Conservation (phyloP, 2,888 invertebrate species). For the Chloroclystis v-ata region DNA sequence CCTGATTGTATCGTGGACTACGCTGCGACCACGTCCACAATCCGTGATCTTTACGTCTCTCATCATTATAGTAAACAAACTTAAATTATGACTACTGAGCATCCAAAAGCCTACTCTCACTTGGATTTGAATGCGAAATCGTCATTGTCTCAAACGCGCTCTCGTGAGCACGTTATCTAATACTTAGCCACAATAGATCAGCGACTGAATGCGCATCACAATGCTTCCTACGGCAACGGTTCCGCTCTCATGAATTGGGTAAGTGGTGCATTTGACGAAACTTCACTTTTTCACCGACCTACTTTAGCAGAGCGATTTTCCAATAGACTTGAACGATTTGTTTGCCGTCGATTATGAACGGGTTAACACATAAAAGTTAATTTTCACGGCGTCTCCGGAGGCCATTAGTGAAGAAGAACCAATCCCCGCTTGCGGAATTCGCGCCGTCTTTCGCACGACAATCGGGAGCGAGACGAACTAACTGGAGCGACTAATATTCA, state of each 20-base stretch:
- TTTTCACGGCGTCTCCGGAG: constrained; percentile 55
- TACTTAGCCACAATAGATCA: constrained; percentile 60
- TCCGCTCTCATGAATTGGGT: constrained; percentile 75
- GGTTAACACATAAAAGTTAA: constrained; percentile 54
- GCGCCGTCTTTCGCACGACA: constrained; percentile 65
- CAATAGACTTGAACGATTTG: constrained; percentile 48
- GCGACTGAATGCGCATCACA: constrained; percentile 52
- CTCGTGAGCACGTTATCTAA: constrained; percentile 68
- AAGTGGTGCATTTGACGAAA: constrained; percentile 74
- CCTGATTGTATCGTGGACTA: constrained; percentile 55
- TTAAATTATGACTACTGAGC: not conserved
- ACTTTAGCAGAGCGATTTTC: constrained; percentile 53
- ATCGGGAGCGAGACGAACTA: constrained; percentile 66
- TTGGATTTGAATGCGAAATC: constrained; percentile 53
- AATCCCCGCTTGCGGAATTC: constrained; percentile 48
- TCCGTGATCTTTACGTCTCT: constrained; percentile 55
- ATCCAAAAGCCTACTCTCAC: constrained; percentile 49
- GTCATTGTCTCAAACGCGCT: constrained; percentile 61
- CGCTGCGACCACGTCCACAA: constrained; percentile 44
- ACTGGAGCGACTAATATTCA: constrained; percentile 70
- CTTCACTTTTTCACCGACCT: constrained; percentile 70
- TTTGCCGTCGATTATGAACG: constrained; percentile 62
- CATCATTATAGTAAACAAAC: constrained; percentile 23
- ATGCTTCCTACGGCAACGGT: constrained; percentile 67
- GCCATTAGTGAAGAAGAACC: constrained; percentile 54